Percentiles rank a stretch among this genome's conserved stretches.
phyloP scores from a whole-genome alignment of 2,113 vertebrate genomes.

The Thamnaconus septentrionalis region DNA sequence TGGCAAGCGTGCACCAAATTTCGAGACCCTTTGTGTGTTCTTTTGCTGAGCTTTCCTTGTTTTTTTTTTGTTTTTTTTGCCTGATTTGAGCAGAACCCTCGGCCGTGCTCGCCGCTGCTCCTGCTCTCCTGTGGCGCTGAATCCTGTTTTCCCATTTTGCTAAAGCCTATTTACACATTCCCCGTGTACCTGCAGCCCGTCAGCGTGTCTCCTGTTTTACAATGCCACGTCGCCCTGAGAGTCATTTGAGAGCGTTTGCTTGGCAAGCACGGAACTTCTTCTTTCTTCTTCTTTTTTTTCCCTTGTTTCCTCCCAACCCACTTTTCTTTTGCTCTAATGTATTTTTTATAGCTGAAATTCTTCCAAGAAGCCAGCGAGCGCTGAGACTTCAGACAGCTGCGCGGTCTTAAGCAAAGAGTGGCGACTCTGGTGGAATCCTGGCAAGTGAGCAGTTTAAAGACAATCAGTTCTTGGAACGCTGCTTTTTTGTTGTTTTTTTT shows the following conservation, averaged over 20 bases:
- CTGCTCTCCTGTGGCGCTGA: no score
- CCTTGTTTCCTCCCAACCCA: constrained; percentile 13
- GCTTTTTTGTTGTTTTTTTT: constrained; percentile 7
- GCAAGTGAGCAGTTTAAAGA: constrained; percentile 36
- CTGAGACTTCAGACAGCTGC: constrained; percentile 37
- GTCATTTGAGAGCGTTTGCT: constrained; percentile 36
- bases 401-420: neutral
- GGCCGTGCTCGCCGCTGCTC: no score
- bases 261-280: constrained; percentile 19
- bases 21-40: neutral
- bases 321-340: constrained; percentile 37
- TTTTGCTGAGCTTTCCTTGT: neutral
- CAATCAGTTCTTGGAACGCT: constrained; percentile 61
- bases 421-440: constrained; percentile 14
- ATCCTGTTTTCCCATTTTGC: neutral
- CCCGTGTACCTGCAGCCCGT: constrained; percentile 38
- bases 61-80: no score
- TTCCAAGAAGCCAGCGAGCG: constrained; percentile 19
- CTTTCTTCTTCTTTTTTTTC: neutral
- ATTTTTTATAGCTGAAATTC: constrained; percentile 45
- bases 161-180: constrained; percentile 4
- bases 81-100: no score
- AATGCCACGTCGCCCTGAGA: constrained; percentile 23
- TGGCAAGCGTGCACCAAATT: neutral
- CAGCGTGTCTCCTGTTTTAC: constrained; percentile 30